Base-by-base conservation (phyloP, 2,113 vertebrate species). In the Scortum barcoo region DNA sequence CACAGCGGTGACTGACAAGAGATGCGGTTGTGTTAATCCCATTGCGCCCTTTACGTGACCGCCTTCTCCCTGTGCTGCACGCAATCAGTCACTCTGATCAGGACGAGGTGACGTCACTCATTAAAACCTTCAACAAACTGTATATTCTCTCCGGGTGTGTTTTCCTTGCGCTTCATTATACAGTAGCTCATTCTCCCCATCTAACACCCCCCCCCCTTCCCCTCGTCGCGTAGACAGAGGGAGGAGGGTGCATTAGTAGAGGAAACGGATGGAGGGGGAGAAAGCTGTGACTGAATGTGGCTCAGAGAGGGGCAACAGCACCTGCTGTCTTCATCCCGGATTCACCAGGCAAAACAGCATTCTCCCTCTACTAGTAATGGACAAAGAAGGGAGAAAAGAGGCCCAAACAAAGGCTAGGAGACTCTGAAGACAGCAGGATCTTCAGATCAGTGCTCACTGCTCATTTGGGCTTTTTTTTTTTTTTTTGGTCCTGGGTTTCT, bases 301-400 rank as follows among this genome's bases (percentile, higher is more conserved):
- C 84, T 89, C 87, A 74, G 72, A 91, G 81, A 83, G 83, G 85
- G 87, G 88, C 79, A 71, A 75, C 84, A 86, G 84, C 93, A 94
- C 94, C 94, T 95, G 94, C 92, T 89, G 89, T 91, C 92, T 81
- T 90, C 90, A 81, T 89, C 90, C 77, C 81, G 78, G 78, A 88
- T 86, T 84, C 74, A 87, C 68, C 73, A 83, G 82, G 83, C 44
- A 85, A 84, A 89, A 87, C 87, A 76, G 79, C 86, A 82, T 78
- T 78, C 88, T 90, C 71, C 66, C 72, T 65, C 73, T 57, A 54
- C 76, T 48, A 84, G 76, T 88, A 83, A 85, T 65, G 86, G 80
- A 92, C 88, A 91, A 90, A 88, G 63, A 72, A 56, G 72, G 54
- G 24, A 72, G 72, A 82, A 85, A 72, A 33, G 51, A 67, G 58